Evolutionary conservation across 2,797 vertebrate genomes (phyloP), one percentile per base, ranked within the genome.

Genomic region (Phoebastria nigripes): DNA sequence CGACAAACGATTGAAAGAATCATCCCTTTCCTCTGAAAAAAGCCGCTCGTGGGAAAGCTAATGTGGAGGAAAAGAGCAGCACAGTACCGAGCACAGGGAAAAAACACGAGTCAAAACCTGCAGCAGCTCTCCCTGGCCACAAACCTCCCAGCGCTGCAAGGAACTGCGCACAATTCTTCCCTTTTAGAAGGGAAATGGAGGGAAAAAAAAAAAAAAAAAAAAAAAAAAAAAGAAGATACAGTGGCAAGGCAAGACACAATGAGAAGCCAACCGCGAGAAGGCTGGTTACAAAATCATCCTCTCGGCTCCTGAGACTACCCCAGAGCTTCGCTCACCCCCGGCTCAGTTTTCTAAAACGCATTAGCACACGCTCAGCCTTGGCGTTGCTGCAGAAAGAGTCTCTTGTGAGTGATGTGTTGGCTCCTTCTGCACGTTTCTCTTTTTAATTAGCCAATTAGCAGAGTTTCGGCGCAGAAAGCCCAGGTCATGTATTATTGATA

Each of bases 381-480:
- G 94, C 56, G 96, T 46, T 81, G 78, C 95, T 37, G 90, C 91
- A 35, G 95, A 89, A 95, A 81, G 95, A 92, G 96, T 98, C 99
- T 99, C 98, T 98, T n/a, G 98, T 79, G 98, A 98, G 98, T 95
- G 66, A 97, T 92, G 96, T 66, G 77, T 97, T 95, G 97, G 98
- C 97, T 98, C 96, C 96, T 98, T 98, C 97, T 97, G 98, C 98
- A 97, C 96, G 97, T 98, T 98, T 98, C 98, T 98, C 98, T 99
- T 98, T 99, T 99, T 99, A 99, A 99, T 99, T 99, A 99, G 99
- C 98, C 99, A 99, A 99, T 99, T 99, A 99, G 98, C 97, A 98
- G 97, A 98, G 97, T 97, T 98, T 98, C 97, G 83, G 98, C 96
- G 96, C 97, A 96, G 97, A 98, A 98, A 98, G 98, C 98, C 97